Evolutionary conservation across 2,888 invertebrate genomes (phyloP), one percentile per base, ranked within the genome.

Genomic region (Diplolepis rosae): DNA sequence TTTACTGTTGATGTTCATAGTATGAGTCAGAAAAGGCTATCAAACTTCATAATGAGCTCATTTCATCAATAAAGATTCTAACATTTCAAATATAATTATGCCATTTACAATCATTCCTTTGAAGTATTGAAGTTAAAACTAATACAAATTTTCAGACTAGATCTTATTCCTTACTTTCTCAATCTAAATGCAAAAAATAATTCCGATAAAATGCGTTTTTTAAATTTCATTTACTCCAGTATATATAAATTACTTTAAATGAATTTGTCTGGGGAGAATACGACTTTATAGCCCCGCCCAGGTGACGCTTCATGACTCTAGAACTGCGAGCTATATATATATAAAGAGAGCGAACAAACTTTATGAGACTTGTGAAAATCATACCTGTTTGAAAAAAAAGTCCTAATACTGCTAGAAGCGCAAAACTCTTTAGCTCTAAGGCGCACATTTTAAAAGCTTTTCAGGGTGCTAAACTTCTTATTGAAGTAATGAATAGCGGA

Each of bases 351-450:
- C 6, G 32, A 35, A 24, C 3, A 56, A 22, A 61, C 35, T 24
- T 7, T 4, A 13, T 18, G 11, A 22, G 35, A n/a, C 22, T 24
- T 54, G 67, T 76, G 76, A 73, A 74, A 30, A 24, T 66, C 77
- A 79, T 74, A 83, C 83, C 83, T 82, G 76, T 73, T 74, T 76
- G 69, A 66, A 77, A 32, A 70, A 76, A 69, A 45, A 83, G 56
- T 11, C 75, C 66, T 35, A 83, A 18, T 48, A 79, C 72, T 74
- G 79, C 74, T 50, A 81, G 70, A 75, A 83, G 56, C 68, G 72
- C 69, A n/a, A 74, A 66, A 32, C 65, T 66, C 39, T 54, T 69
- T 32, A 66, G 54, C n/a, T 28, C 24, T 4, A 68, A 71, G 50
- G 70, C 67, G 72, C 72, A 68, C 82, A 82, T 83, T 77, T 72